These are phyloP conservation scores for Peromyscus eremicus DNA, from an alignment of 2,797 vertebrate species.

Conservation along the genomic window DNA sequence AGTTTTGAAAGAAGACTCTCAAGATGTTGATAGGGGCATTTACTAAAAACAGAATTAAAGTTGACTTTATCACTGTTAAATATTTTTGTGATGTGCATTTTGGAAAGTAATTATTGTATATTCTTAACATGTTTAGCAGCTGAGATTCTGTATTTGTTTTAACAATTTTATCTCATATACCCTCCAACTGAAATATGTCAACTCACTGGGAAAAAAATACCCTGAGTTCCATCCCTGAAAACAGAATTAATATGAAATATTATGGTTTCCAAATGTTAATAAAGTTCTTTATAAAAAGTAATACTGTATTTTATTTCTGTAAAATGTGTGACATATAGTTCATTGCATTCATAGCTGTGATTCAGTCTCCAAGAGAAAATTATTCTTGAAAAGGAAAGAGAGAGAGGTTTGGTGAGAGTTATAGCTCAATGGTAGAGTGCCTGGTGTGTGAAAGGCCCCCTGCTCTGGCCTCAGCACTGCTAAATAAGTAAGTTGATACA, in stretches of 20 bases:
- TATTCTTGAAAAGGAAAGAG: neutral
- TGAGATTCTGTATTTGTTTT: slow-evolving; percentile 47
- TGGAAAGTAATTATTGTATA: slow-evolving; percentile 18
- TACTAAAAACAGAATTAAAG: slow-evolving; percentile 50
- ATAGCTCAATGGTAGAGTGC: neutral
- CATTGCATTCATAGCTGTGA: neutral
- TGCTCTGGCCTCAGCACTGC: neutral
- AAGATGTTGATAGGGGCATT: neutral
- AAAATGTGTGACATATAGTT: neutral
- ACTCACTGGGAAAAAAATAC: slow-evolving; percentile 1
- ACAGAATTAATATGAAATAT: slow-evolving; percentile 44
- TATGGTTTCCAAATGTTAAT: slow-evolving; percentile 25
- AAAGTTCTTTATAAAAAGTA: slow-evolving; percentile 11
- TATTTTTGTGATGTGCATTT: neutral
- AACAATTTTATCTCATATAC: neutral
- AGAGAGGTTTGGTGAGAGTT: neutral
- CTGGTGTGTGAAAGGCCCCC: neutral
- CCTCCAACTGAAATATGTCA: neutral
- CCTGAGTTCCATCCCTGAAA: neutral
- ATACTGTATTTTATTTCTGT: slow-evolving; percentile 18
- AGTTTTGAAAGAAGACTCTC: slow-evolving; percentile 50
- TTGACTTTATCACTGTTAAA: neutral
- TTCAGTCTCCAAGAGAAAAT: slow-evolving; percentile 20
- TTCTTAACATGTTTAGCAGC: neutral
- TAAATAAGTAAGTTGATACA: neutral